Evolutionary conservation across 2,888 invertebrate genomes (phyloP), one percentile per base, ranked within the genome.

Genomic region (Sesamia inferens): DNA sequence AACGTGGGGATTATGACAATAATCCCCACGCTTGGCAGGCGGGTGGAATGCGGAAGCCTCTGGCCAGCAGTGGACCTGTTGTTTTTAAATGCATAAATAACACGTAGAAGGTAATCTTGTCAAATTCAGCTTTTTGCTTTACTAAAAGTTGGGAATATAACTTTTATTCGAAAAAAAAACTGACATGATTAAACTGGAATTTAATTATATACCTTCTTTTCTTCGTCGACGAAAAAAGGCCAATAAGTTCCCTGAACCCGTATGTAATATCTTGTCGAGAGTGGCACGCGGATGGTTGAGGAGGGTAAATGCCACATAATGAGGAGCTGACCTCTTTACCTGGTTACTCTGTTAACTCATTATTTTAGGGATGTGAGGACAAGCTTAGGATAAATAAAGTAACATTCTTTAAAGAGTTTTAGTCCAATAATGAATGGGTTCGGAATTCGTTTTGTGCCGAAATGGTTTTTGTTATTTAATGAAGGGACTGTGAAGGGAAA

Each of bases 331-430:
- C 81, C 81, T 79, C 75, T 81, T 67, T 61, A 79, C 75, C 76
- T 79, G 84, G 81, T 79, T 83, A 72, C 81, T 69, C 80, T 71
- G 71, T 69, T 58, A 74, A 67, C 54, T 79, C 75, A 71, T 75
- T 83, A 81, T 75, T 51, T 74, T 65, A 11, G 64, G 71, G 70
- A 68, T 63, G 62, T 44, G 66, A 48, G 75, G 68, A 57, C 54
- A 68, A 39, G 59, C 54, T 58, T 31, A 61, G 51, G 57, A 72
- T 72, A 78, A 62, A 82, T 73, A 73, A 64, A 79, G 68, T 55
- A 68, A 71, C 58, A 83, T 74, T 79, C 48, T 71, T 58, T 54
- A 44, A 70, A 78, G 31, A 73, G 24, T 54, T 70, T 8, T 54
- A 47, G 57, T 65, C 71, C 55, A 57, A n/a, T 74, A 74, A 62